Percentiles rank a stretch among this genome's conserved stretches.
Conservation (phyloP, 2,888 invertebrate species). For the Ethmia dodecea region DNA sequence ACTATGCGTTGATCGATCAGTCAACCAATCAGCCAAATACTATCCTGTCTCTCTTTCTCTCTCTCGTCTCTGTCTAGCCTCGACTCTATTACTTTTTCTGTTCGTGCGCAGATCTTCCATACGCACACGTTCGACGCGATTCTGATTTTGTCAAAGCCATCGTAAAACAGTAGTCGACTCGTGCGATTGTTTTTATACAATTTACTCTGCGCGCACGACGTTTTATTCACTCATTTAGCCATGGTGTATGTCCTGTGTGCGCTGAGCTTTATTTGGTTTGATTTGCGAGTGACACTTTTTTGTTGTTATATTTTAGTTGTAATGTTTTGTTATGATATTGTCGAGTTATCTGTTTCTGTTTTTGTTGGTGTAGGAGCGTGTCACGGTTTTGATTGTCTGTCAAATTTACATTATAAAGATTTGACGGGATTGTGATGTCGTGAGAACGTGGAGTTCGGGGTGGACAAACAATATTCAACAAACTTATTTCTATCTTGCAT, state of each 20-base stretch:
- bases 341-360: constrained; percentile 49
- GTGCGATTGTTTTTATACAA: constrained; percentile 73
- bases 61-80: no score
- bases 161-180: constrained; percentile 63
- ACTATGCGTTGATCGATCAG: no score
- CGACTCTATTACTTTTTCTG: constrained; percentile 24
- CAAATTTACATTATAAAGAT: constrained; percentile 67
- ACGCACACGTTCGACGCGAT: constrained; percentile 68
- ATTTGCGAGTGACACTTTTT: constrained; percentile 69
- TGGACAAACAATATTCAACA: no score
- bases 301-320: constrained; percentile 41
- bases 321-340: constrained; percentile 55
- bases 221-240: constrained; percentile 54
- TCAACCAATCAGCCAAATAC: no score
- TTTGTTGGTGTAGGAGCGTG: constrained; percentile 49
- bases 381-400: constrained; percentile 67
- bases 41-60: no score
- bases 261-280: constrained; percentile 58
- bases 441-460: no score
- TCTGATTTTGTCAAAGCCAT: constrained; percentile 71
- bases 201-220: constrained; percentile 46
- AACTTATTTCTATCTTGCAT: no score
- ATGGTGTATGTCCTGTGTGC: constrained; percentile 44
- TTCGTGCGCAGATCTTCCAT: constrained; percentile 59
- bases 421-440: constrained; percentile 37